Base-by-base conservation (phyloP, 2,888 invertebrate species). In the Mythimna impura region DNA sequence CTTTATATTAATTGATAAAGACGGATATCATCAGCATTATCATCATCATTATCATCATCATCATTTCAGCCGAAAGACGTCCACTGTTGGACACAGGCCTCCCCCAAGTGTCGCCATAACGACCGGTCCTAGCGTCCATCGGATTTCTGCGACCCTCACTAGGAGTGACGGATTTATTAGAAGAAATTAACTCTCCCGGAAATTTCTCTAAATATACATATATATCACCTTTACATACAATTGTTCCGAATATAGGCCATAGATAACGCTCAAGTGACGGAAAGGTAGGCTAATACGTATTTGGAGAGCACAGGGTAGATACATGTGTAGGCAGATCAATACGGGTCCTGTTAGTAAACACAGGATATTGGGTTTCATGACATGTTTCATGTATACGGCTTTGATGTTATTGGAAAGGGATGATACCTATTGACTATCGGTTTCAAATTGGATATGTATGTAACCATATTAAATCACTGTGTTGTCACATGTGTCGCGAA, bases 291-390 rank as follows among this genome's bases (percentile, higher is more conserved):
- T n/a, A 54, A 60, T 65, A 65, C 12, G 20, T 65, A 25, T 65
- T 65, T 52, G 10, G 14, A 43, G 40, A 71, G 12, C 34, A 34
- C 17, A n/a, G 25, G 64, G 12, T 20, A 61, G 22, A 8, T 34
- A 67, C 30, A 25, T 20, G 10, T 30, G 52, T 57, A 69, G 34
- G 47, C 36, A 76, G 58, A 80, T 80, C 72, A 64, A 63, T 73
- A 63, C 9, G 58, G 47, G 47, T 52, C 3, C 30, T 69, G 52
- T 69, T 66, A 63, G 68, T 66, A 81, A 81, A 73, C 52, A 81
- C 43, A 61, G 75, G 58, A 69, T 78, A 82, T 76, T 75, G 73
- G 58, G 74, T 78, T 81, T 64, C 78, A 80, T 70, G 70, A 52
- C 47, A 67, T 55, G 65, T n/a, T 72, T 71, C 66, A 74, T 78